Base-by-base conservation (phyloP, 2,797 vertebrate species). In the Anisognathus igniventris region DNA sequence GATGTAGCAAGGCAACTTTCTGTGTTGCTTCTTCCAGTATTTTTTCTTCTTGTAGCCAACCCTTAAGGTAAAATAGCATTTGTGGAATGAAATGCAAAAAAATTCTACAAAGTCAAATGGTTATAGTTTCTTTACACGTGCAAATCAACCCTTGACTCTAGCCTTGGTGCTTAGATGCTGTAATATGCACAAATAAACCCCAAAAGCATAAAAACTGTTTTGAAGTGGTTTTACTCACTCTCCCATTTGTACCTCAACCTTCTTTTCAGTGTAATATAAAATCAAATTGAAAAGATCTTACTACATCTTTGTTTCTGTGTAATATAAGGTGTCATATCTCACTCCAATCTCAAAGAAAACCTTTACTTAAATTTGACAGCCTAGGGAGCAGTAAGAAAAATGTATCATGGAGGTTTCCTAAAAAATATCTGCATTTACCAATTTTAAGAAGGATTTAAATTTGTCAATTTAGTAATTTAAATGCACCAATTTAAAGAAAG, bases 1-100 rank as follows among this genome's bases (percentile, higher is more conserved):
- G 99, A 98, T 99, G 99, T 45, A 99, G 97, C 87, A 99, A 97
- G 90, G 99, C 99, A 98, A 99, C 99, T 97, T 99, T 99, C 95
- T 99, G 99, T 53, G 99, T 99, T 54, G 99, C 99, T 97, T 99
- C 99, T 94, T 99, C 99, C 97, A 99, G 66, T 64, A 99, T 98
- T 73, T 99, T 98, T 86, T 99, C 99, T 98, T 99, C 99, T 95
- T 99, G 99, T 91, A 99, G 98, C 99, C 99, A 99, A 39, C 98
- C 99, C 99, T 99, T 95, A 93, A 79, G 47, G 64, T 66, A 96
- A 96, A 37, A 86, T 14, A 76, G 27, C 45, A 75, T 84, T 74
- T 81, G 82, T 8, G 40, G 39, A 70, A 87, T 45, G 23, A 95
- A 62, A 40, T 54, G 50, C 10, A 25, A 78, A 79, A 84, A 23